These are phyloP conservation scores for Mastigias papua DNA, from an alignment of 30 jellyfish, hydroid and myxozoan species.

Conservation along the genomic window DNA sequence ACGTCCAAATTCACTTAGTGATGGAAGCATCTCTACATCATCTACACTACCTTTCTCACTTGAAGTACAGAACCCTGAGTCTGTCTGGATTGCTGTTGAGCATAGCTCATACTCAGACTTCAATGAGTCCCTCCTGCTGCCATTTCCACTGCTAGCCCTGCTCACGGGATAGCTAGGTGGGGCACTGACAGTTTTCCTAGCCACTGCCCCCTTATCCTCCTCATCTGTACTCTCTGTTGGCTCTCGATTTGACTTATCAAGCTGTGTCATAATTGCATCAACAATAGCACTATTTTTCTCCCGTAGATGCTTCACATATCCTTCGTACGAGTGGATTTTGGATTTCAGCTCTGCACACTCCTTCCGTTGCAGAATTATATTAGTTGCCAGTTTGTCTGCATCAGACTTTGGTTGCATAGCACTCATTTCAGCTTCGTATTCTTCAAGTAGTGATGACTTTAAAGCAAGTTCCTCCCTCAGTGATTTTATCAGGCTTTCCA, in stretches of 20 bases:
- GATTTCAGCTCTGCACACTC: constrained; percentile 40
- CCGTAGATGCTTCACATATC: constrained; percentile 56
- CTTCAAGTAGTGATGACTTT: constrained; percentile 40
- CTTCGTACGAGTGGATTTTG: constrained; percentile 35
- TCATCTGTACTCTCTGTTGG: constrained; percentile 59
- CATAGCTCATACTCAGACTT: constrained; percentile 1
- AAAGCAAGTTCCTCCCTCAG: constrained; percentile 47
- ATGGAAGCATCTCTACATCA: neutral
- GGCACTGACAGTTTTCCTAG: constrained; percentile 6
- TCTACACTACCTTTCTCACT: constrained; percentile 33
- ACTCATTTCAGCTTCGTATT: constrained; percentile 44
- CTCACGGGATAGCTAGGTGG: constrained; percentile 15
- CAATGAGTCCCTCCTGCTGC: constrained; percentile 42
- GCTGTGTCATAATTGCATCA: constrained; percentile 50
- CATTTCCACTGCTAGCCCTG: neutral
- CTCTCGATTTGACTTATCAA: constrained; percentile 29
- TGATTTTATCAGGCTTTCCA: constrained; percentile 22
- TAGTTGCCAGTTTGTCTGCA: constrained; percentile 7
- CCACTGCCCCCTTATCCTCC: constrained; percentile 9
- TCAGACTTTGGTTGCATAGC: constrained; percentile 7
- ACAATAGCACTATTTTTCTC: constrained; percentile 39
- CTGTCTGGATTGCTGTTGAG: constrained; percentile 46
- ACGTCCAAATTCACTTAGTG: neutral
- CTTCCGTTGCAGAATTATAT: constrained; percentile 36
- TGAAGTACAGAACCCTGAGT: constrained; percentile 37